These are phyloP conservation scores for Argyra leucocephala DNA, from an alignment of 2,888 invertebrate species.

Conservation along the genomic window DNA sequence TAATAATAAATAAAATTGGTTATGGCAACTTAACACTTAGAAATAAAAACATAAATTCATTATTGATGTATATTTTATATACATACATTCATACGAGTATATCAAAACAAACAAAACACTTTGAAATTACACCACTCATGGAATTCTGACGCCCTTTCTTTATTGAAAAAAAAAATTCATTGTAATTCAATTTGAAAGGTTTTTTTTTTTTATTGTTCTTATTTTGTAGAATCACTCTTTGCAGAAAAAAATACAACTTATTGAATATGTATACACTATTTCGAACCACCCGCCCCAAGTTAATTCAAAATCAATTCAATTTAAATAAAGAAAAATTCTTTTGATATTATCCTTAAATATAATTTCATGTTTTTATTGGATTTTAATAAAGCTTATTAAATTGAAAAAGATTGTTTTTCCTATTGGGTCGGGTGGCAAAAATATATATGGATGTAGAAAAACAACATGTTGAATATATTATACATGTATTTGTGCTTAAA, in stretches of 20 bases:
- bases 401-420: too few species aligned
- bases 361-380: neutral
- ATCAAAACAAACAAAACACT: neutral
- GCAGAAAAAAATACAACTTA: neutral
- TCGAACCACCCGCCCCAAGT: neutral
- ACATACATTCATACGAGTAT: too few species aligned
- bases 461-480: neutral
- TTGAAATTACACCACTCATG: neutral
- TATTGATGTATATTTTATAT: too few species aligned
- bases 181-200: too few species aligned
- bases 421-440: neutral
- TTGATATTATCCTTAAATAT: neutral
- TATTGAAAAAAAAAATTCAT: neutral
- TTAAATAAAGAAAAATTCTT: too few species aligned
- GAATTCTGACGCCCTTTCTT: neutral
- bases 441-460: too few species aligned
- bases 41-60: too few species aligned
- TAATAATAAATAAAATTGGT: too few species aligned
- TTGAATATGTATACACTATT: too few species aligned
- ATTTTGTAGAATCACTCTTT: neutral
- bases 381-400: neutral
- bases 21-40: too few species aligned
- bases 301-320: neutral
- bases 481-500: too few species aligned
- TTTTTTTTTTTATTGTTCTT: too few species aligned